A percentile compares a stretch with the other conserved stretches of the same genome.
Evolutionary conservation across 1,140 invertebrate genomes (phyloP).

Genomic region (Meloidogyne chitwoodi): DNA sequence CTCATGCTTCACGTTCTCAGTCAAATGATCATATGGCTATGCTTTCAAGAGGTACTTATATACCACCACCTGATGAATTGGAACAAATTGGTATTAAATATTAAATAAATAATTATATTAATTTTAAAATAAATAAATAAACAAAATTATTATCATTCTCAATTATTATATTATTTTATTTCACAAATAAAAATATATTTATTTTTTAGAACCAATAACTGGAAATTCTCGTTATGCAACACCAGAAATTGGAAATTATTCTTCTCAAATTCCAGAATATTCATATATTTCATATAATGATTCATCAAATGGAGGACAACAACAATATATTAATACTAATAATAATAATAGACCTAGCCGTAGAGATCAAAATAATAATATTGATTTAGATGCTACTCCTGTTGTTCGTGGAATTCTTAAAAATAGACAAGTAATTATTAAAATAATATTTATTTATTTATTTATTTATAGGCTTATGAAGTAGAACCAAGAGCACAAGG

Average conservation of each 20-base stretch:
- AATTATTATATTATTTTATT: not conserved
- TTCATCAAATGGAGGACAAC: conserved; percentile 11
- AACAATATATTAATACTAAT: not conserved
- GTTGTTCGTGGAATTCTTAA: conserved; percentile 51
- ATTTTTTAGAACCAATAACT: not conserved
- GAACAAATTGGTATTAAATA: not conserved
- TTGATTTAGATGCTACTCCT: conserved; percentile 43
- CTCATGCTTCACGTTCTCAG: conserved; percentile 41
- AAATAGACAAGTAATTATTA: conserved; percentile 50
- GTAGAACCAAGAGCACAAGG: conserved; percentile 37
- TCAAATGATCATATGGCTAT: conserved; percentile 49
- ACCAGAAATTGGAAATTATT: conserved; percentile 8
- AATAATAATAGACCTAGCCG: not conserved
- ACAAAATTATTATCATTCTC: too few relatives aligned
- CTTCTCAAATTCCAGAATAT: conserved; percentile 39
- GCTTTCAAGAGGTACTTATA: not conserved
- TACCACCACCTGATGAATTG: conserved; percentile 1
- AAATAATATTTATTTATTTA: not conserved
- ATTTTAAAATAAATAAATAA: not conserved
- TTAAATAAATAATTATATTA: not conserved
- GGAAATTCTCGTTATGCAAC: conserved; percentile 4
- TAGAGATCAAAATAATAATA: conserved; percentile 25
- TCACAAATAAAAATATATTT: too few relatives aligned
- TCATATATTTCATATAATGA: conserved; percentile 55
- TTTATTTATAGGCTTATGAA: conserved; percentile 37